Percentiles rank a stretch among this genome's conserved stretches.
Evolutionary conservation across 92 coral and sea anemone genomes (phyloP).

Genomic region (Porites lobata): DNA sequence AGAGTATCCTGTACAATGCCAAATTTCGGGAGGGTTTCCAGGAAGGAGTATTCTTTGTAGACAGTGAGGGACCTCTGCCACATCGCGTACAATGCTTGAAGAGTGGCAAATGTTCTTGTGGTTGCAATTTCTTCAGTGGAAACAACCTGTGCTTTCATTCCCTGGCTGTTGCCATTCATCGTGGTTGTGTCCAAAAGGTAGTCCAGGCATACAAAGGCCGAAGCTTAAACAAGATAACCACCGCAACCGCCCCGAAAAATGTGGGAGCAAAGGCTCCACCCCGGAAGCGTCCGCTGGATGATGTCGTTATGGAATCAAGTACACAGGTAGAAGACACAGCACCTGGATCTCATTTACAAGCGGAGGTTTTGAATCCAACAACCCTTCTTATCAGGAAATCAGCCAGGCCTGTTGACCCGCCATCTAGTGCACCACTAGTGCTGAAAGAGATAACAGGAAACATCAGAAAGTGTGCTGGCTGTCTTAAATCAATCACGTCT

Average conservation of each 20-base stretch:
- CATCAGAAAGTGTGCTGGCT: constrained; percentile 47
- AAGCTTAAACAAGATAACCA: no score
- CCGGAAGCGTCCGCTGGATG: no score
- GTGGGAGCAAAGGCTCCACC: no score
- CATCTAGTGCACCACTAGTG: constrained; percentile 47
- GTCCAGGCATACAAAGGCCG: neutral
- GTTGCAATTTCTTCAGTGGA: constrained; percentile 43
- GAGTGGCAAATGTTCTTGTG: constrained; percentile 63
- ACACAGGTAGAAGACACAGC: neutral
- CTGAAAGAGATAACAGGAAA: constrained; percentile 27
- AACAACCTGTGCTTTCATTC: constrained; percentile 56
- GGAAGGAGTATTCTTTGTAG: constrained; percentile 58
- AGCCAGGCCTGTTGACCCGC: constrained; percentile 34
- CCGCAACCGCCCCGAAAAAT: no score
- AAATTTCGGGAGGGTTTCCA: constrained; percentile 47
- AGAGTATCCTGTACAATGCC: constrained; percentile 23
- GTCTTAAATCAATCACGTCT: constrained; percentile 8
- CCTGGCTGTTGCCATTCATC: constrained; percentile 60
- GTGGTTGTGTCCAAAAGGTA: constrained; percentile 36
- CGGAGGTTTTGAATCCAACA: constrained; percentile 34
- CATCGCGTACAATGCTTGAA: constrained; percentile 53
- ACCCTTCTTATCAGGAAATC: constrained; percentile 37
- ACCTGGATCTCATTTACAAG: neutral
- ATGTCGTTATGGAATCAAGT: neutral
- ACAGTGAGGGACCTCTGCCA: constrained; percentile 62